These are phyloP conservation scores for Labia minor DNA, from an alignment of 2,888 invertebrate species.

Conservation along the genomic window DNA sequence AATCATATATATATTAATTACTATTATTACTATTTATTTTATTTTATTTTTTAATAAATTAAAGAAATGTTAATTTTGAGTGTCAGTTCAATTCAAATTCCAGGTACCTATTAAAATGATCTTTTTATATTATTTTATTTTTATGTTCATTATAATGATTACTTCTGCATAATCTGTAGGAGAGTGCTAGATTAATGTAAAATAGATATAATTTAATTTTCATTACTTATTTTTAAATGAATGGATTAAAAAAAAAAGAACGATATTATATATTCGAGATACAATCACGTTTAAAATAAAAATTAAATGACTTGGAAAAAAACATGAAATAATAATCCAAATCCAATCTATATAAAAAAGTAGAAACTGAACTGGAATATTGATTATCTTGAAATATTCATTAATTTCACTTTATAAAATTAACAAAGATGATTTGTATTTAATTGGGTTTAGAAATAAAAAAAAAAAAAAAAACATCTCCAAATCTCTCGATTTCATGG, in stretches of 20 bases:
- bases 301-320: not conserved
- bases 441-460: not conserved
- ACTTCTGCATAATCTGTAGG: not conserved
- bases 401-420: not conserved
- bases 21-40: too few relatives aligned
- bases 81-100: too few relatives aligned
- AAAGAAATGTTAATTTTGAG: too few relatives aligned
- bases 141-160: too few relatives aligned
- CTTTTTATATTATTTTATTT: too few relatives aligned
- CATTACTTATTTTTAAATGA: constrained; percentile 8
- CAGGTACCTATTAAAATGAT: too few relatives aligned
- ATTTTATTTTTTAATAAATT: too few relatives aligned
- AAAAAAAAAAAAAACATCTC: not conserved
- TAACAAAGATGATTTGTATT: not conserved
- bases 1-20: too few relatives aligned
- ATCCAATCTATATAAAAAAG: not conserved
- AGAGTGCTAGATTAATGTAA: not conserved
- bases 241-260: not conserved
- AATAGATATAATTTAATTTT: constrained; percentile 13
- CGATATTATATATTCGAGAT: not conserved
- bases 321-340: not conserved
- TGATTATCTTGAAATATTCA: not conserved
- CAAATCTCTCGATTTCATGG: not conserved
- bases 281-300: not conserved
- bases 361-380: not conserved